Conservation (phyloP, 2,797 vertebrate genomes). For the Neopelma chrysocephalum region DNA sequence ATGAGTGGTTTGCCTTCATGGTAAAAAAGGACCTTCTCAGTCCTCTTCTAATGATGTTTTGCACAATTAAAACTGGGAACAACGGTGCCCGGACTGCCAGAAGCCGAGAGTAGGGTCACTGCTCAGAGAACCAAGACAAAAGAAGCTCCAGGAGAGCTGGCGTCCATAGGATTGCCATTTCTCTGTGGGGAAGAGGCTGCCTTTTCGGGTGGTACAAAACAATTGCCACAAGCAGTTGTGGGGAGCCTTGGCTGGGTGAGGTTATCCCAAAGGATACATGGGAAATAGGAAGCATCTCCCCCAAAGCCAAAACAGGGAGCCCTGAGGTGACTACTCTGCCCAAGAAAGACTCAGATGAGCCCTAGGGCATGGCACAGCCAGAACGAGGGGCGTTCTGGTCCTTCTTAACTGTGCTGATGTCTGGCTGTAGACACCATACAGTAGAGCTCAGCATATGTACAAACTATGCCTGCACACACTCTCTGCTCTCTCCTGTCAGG, state of each 20-base stretch:
- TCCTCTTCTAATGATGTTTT: neutral
- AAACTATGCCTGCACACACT: neutral
- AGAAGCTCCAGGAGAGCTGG: slow-evolving; percentile 33
- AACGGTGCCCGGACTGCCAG: neutral
- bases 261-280: slow-evolving; percentile 31
- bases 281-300: slow-evolving; percentile 1
- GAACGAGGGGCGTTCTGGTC: neutral
- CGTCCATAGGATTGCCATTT: neutral
- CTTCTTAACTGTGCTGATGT: neutral
- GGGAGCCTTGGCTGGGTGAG: slow-evolving; percentile 16
- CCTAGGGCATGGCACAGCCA: neutral
- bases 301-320: slow-evolving; percentile 28
- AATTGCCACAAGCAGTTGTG: neutral
- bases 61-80: neutral
- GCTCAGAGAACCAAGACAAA: neutral
- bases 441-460: rapidly evolving
- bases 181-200: neutral
- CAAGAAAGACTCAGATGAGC: slow-evolving; percentile 8
- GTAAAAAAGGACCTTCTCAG: neutral
- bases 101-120: neutral
- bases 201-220: neutral
- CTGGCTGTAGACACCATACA: neutral
- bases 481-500: neutral
- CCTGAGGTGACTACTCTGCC: slow-evolving; percentile 9
- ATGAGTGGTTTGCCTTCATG: neutral